Conservation (phyloP, 2,797 vertebrate species). For the Lithobates sylvaticus region DNA sequence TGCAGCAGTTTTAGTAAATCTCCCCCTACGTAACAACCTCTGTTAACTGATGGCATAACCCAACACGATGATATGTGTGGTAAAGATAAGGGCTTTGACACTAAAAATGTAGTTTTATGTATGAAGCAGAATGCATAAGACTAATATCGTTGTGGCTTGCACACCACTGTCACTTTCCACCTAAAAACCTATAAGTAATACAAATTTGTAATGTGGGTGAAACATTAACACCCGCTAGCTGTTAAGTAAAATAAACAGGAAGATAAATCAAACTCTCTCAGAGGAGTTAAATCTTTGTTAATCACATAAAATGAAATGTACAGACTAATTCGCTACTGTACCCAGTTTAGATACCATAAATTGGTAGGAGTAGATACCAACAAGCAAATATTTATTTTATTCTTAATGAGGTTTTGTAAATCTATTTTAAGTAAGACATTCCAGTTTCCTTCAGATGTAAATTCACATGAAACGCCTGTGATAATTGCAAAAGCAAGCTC, state of each 20-base stretch:
- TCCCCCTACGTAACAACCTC: too few relatives aligned
- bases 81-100: too few relatives aligned
- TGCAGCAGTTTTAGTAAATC: too few relatives aligned
- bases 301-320: not conserved
- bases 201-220: too few relatives aligned
- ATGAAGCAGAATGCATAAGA: too few relatives aligned
- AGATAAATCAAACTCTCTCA: not conserved
- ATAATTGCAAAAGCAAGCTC: slow-evolving; percentile 18
- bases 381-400: slow-evolving; percentile 34
- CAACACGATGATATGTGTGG: too few relatives aligned
- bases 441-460: not conserved
- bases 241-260: not conserved
- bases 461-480: not conserved
- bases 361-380: slow-evolving; percentile 1
- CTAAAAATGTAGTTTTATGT: too few relatives aligned
- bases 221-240: not conserved
- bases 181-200: too few relatives aligned
- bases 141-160: too few relatives aligned
- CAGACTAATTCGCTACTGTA: not conserved
- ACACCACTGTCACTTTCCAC: too few relatives aligned
- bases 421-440: not conserved
- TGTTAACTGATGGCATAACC: too few relatives aligned
- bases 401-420: slow-evolving; percentile 30
- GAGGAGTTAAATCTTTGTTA: not conserved
- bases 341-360: not conserved